Percentiles rank a stretch among this genome's conserved stretches.
Evolutionary conservation across 2,113 vertebrate genomes (phyloP).

Genomic region (Eubucco bourcierii): DNA sequence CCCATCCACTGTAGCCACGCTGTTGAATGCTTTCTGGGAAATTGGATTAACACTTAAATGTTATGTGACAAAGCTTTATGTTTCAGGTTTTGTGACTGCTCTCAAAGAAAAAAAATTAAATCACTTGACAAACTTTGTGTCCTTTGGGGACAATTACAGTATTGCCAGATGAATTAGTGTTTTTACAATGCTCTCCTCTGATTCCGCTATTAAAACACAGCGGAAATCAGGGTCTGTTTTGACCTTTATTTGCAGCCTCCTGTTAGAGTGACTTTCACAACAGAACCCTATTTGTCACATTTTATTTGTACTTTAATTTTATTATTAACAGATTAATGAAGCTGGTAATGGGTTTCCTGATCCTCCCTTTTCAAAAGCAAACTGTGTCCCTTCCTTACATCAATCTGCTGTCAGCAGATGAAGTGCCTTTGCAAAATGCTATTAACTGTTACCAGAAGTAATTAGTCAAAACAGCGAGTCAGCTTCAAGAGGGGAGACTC

Average conservation of each 20-base stretch:
- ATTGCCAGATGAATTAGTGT: constrained; percentile 40
- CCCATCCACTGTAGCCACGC: neutral
- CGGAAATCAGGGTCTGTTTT: constrained; percentile 42
- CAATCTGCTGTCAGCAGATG: constrained; percentile 63
- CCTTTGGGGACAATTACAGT: constrained; percentile 27
- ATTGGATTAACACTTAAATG: constrained; percentile 8
- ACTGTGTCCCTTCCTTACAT: constrained; percentile 54
- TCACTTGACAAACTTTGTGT: neutral
- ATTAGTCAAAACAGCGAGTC: constrained; percentile 61
- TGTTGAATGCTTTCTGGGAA: neutral
- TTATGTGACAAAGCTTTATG: neutral
- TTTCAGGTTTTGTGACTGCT: constrained; percentile 25
- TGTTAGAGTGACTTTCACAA: constrained; percentile 54
- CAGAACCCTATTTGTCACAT: constrained; percentile 59
- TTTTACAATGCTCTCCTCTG: constrained; percentile 30
- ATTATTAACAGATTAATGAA: constrained; percentile 70
- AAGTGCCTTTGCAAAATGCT: constrained; percentile 55
- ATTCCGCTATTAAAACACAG: constrained; percentile 26
- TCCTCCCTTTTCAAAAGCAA: constrained; percentile 61
- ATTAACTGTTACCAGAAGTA: constrained; percentile 65
- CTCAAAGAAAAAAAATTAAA: neutral
- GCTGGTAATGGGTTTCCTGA: constrained; percentile 57
- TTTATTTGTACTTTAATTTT: constrained; percentile 72
- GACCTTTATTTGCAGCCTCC: constrained; percentile 55
- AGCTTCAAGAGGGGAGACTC: constrained; percentile 24